Conservation (phyloP, 92 coral and sea anemone species). For the Siderastrea siderea region DNA sequence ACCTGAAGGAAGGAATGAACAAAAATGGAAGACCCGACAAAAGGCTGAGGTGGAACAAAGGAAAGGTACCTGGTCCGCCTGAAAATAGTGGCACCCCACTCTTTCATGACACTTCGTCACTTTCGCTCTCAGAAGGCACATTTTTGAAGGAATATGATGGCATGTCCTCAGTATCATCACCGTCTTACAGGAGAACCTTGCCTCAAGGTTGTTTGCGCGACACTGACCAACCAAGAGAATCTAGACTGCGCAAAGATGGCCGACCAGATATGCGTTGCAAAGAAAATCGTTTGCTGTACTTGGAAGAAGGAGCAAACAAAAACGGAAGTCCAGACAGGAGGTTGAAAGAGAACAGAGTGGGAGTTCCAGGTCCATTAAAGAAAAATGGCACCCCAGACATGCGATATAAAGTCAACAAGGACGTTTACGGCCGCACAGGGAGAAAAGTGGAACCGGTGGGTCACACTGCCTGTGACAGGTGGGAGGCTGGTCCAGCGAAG, state of each 20-base stretch:
- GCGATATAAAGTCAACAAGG: slow-evolving; percentile 58
- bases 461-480: background rate
- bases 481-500: slow-evolving; percentile 22
- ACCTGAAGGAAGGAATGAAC: slow-evolving; percentile 47
- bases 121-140: background rate
- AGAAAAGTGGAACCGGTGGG: background rate
- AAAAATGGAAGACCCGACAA: slow-evolving; percentile 51
- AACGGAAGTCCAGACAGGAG: slow-evolving; percentile 65
- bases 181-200: background rate
- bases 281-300: slow-evolving; percentile 44
- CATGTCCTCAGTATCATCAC: background rate
- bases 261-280: slow-evolving; percentile 67
- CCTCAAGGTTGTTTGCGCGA: background rate
- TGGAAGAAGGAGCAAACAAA: slow-evolving; percentile 48
- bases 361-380: slow-evolving; percentile 37
- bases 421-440: background rate
- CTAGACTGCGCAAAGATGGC: slow-evolving; percentile 28
- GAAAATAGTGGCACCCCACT: background rate
- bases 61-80: background rate
- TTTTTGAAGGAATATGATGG: background rate
- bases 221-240: background rate
- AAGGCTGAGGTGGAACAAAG: slow-evolving; percentile 27
- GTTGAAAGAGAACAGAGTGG: slow-evolving; percentile 8
- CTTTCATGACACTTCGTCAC: background rate
- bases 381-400: slow-evolving; percentile 77